Evolutionary conservation across 2,888 invertebrate species (phyloP).

Genomic region (Pelosia muscerda): DNA sequence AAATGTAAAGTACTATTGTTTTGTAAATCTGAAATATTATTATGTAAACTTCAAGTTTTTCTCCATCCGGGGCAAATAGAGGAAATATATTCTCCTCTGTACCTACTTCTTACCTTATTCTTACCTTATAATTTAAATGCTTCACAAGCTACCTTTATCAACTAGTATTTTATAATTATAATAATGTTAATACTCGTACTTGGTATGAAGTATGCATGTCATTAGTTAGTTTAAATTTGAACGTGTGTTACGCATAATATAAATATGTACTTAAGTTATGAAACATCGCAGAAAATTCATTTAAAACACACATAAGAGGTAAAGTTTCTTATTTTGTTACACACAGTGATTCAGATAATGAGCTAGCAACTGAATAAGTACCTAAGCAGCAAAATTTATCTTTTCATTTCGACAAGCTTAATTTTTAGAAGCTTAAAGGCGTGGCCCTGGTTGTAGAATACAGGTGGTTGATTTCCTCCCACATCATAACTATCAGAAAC

Average conservation of each 20-base stretch:
- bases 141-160: too few species aligned
- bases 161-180: too few species aligned
- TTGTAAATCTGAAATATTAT: neutral
- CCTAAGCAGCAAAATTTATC: constrained; percentile 14
- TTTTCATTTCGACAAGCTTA: constrained; percentile 6
- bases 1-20: neutral
- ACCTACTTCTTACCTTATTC: too few species aligned
- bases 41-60: neutral
- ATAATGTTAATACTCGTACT: too few species aligned
- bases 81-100: too few species aligned
- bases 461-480: constrained; percentile 1
- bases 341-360: constrained; percentile 17
- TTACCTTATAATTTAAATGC: too few species aligned
- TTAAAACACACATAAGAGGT: constrained; percentile 1
- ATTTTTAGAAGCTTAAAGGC: neutral
- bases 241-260: neutral
- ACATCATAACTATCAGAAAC: neutral
- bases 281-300: constrained; percentile 12
- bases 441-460: constrained; percentile 5
- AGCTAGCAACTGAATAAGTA: constrained; percentile 19
- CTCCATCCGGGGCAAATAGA: too few species aligned
- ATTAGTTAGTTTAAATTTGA: neutral
- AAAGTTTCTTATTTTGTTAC: constrained; percentile 8
- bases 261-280: neutral
- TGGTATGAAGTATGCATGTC: too few species aligned